Evolutionary conservation across 2,797 vertebrate genomes (phyloP).

Genomic region (Muscicapa comitata): DNA sequence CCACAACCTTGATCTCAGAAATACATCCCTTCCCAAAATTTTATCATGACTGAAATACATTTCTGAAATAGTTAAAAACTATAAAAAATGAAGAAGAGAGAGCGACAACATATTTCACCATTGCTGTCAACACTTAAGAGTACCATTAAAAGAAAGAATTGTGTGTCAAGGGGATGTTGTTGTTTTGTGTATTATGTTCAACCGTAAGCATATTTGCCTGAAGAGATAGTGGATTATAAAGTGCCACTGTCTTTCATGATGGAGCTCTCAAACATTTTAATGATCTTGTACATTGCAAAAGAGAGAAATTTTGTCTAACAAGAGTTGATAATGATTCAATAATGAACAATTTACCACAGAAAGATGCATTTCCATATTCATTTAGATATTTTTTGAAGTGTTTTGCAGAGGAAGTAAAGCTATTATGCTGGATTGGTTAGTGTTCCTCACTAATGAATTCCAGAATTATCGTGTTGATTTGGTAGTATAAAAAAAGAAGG

Average conservation of each 20-base stretch:
- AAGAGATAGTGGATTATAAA: slow-evolving; percentile 77
- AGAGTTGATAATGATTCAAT: slow-evolving; percentile 76
- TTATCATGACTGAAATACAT: neutral
- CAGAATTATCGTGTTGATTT: slow-evolving; percentile 76
- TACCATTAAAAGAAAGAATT: slow-evolving; percentile 67
- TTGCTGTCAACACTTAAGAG: slow-evolving; percentile 69
- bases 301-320: slow-evolving; percentile 76
- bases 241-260: slow-evolving; percentile 74
- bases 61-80: slow-evolving; percentile 61
- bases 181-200: slow-evolving; percentile 74
- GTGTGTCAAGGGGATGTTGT: slow-evolving; percentile 69
- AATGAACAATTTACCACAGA: slow-evolving; percentile 76
- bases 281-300: slow-evolving; percentile 76
- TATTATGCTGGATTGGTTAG: slow-evolving; percentile 70
- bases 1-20: neutral
- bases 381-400: slow-evolving; percentile 78
- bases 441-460: slow-evolving; percentile 75
- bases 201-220: slow-evolving; percentile 75
- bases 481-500: slow-evolving; percentile 57
- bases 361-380: slow-evolving; percentile 77
- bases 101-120: slow-evolving; percentile 63
- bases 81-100: slow-evolving; percentile 9
- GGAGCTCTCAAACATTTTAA: slow-evolving; percentile 76
- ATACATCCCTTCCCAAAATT: neutral
- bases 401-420: slow-evolving; percentile 75